A percentile compares a stretch with the other conserved stretches of the same genome.
These are phyloP conservation scores for Myrmecophaga tridactyla DNA, from an alignment of 2,113 vertebrate genomes.

Conservation along the genomic window DNA sequence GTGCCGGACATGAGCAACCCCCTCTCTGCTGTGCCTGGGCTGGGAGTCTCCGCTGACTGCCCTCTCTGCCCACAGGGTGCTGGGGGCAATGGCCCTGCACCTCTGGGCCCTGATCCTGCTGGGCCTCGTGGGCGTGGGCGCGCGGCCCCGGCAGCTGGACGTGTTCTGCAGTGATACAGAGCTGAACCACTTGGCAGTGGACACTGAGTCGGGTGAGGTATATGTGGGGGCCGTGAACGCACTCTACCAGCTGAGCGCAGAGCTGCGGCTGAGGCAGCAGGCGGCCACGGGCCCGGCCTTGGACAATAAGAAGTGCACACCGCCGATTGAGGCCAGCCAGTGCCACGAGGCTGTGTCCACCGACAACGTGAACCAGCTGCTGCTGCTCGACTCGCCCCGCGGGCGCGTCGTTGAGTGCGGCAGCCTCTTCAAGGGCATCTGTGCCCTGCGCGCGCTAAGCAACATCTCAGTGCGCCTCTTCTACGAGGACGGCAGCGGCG, in stretches of 20 bases:
- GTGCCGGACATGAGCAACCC: too few species aligned
- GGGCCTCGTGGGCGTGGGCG: conserved; percentile 58
- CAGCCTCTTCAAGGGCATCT: conserved; percentile 95
- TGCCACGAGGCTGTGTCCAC: conserved; percentile 87
- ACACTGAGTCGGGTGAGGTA: conserved; percentile 86
- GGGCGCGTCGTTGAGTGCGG: conserved; percentile 91
- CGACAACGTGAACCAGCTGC: conserved; percentile 93
- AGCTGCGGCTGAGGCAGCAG: conserved; percentile 78
- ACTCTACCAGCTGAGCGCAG: conserved; percentile 88
- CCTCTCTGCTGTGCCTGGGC: neutral
- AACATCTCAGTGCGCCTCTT: conserved; percentile 84
- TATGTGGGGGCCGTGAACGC: conserved; percentile 93
- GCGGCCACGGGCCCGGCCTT: conserved; percentile 84
- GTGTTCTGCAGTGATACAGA: conserved; percentile 81
- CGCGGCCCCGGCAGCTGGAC: conserved; percentile 72
- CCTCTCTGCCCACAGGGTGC: neutral
- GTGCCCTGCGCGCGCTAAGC: conserved; percentile 89
- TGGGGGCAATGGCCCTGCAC: conserved; percentile 80
- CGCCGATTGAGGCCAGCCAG: conserved; percentile 88
- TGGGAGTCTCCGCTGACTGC: neutral
- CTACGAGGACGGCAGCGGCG: conserved; percentile 92
- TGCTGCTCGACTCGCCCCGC: conserved; percentile 85
- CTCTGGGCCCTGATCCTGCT: conserved; percentile 78
- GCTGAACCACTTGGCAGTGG: conserved; percentile 91
- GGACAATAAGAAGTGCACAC: conserved; percentile 93